phyloP scores from a whole-genome alignment of 1,140 invertebrate genomes.

The Mamestra configurata region DNA sequence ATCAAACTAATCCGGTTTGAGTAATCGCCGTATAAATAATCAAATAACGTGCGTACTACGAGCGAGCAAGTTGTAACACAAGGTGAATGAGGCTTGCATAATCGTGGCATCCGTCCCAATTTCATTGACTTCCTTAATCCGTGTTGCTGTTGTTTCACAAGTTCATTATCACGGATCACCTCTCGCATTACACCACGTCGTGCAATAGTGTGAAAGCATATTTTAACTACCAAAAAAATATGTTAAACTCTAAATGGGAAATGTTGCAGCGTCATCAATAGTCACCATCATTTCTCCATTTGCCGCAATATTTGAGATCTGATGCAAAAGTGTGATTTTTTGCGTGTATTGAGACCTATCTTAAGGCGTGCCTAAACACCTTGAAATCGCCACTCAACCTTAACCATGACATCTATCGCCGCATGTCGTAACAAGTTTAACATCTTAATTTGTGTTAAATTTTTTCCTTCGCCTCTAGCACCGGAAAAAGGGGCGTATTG shows the following conservation, averaged over 20 bases:
- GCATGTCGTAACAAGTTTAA: conserved; percentile 51
- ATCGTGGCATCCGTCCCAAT: conserved; percentile 52
- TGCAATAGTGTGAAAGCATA: conserved; percentile 11
- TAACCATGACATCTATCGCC: conserved; percentile 54
- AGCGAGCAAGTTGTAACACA: conserved; percentile 24
- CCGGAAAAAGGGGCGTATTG: conserved; percentile 78
- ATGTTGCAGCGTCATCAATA: neutral
- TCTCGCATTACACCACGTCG: conserved; percentile 40
- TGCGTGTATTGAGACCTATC: no score
- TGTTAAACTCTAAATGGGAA: neutral
- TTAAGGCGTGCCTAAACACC: conserved; percentile 23
- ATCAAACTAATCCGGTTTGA: conserved; percentile 32
- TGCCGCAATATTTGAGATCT: neutral
- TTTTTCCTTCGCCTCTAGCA: conserved; percentile 35
- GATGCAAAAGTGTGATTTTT: conserved; percentile 17
- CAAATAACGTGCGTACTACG: conserved; percentile 28
- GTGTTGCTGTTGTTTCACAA: conserved; percentile 52
- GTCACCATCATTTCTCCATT: conserved; percentile 17
- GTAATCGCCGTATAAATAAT: conserved; percentile 7
- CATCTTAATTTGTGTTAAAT: conserved; percentile 23
- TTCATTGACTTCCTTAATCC: conserved; percentile 54
- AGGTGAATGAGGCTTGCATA: conserved; percentile 50
- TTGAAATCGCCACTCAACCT: conserved; percentile 57
- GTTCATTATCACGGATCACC: conserved; percentile 27
- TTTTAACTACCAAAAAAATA: neutral